Conservation (phyloP, 2,888 invertebrate genomes). For the Athalia rosae region DNA sequence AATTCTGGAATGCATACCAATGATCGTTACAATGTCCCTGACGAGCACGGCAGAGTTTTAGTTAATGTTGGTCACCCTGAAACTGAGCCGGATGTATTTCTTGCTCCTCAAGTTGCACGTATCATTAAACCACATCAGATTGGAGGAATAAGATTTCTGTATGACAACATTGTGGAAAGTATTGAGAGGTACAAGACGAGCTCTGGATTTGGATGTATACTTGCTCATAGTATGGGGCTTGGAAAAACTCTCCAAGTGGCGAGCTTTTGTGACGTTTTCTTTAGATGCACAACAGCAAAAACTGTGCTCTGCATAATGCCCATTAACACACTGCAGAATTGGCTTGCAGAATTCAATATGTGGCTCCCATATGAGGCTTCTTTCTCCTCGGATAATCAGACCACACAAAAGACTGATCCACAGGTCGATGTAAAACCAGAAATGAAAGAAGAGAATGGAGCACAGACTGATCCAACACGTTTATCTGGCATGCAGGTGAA, state of each 20-base stretch:
- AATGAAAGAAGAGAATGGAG: slow-evolving; percentile 67
- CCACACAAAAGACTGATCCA: slow-evolving; percentile 58
- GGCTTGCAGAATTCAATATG: slow-evolving; percentile 98
- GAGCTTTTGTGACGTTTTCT: slow-evolving; percentile 96
- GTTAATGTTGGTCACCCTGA: slow-evolving; percentile 96
- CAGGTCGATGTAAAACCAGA: slow-evolving; percentile 61
- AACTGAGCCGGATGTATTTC: slow-evolving; percentile 91
- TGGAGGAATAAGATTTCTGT: slow-evolving; percentile 95
- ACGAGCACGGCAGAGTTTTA: slow-evolving; percentile 92
- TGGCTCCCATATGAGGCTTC: slow-evolving; percentile 89
- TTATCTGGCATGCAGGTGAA: slow-evolving; percentile 62
- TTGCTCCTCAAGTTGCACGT: slow-evolving; percentile 92
- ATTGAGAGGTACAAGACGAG: slow-evolving; percentile 87
- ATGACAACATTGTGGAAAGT: slow-evolving; percentile 97
- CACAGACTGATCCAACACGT: slow-evolving; percentile 65
- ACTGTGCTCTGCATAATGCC: slow-evolving; percentile 98
- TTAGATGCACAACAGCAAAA: slow-evolving; percentile 90
- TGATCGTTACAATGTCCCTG: slow-evolving; percentile 92
- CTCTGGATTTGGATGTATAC: slow-evolving; percentile 95
- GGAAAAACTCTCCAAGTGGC: slow-evolving; percentile 99
- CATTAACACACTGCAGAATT: slow-evolving; percentile 98
- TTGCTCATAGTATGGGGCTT: slow-evolving; percentile 99
- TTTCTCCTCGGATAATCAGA: slow-evolving; percentile 48
- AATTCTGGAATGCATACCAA: slow-evolving; percentile 96
- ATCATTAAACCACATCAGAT: slow-evolving; percentile 98